Base-by-base conservation (phyloP, 64 coral and sea anemone genomes). In the Astreopora myriophthalma region DNA sequence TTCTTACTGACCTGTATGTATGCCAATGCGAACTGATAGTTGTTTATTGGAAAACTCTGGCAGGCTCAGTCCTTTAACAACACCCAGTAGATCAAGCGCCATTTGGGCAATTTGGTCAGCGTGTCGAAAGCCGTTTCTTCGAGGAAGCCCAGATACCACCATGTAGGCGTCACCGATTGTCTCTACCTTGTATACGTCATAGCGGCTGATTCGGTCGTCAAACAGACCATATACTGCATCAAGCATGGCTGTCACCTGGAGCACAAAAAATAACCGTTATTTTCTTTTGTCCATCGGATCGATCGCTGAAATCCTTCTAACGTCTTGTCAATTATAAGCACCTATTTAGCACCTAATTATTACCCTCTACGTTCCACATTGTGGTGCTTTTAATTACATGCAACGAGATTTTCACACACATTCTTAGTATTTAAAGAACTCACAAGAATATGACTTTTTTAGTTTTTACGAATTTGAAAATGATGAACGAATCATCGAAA, bases 131-230 rank as follows among this genome's bases (percentile, higher is more conserved):
- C 80, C 80, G 35, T 92, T 92, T 19, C 79, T 58, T 16, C 27
- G 30, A 17, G 89, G 89, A 39, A 92, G 80, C 1, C 89, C 89
- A 33, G 78, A 85, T 22, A 27, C 89, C 0, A 85, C 89, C 89
- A 92, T 92, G 28, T 92, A 92, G 11, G 89, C 89, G 57, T 92
- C 89, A 85, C 89, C 89, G 58, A 92, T 92, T 52, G 89, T 92
- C 34, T 92, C 89, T 5, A 92, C 89, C 34, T 92, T 92, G 68
- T 92, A 92, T 2, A 92, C 89, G 48, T 92, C 89, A 74, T 92
- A 92, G 9, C 12, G 22, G 19, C 85, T 71, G 66, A 92, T 85
- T 4, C 33, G 73, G 68, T 85, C 68, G 40, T 92, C 89, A 73
- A 92, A 92, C 1, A 66, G 69, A 16, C 89, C 79, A 83, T 83